These are phyloP conservation scores for Zophobas atratus DNA, from an alignment of 1,140 invertebrate species.

Conservation along the genomic window DNA sequence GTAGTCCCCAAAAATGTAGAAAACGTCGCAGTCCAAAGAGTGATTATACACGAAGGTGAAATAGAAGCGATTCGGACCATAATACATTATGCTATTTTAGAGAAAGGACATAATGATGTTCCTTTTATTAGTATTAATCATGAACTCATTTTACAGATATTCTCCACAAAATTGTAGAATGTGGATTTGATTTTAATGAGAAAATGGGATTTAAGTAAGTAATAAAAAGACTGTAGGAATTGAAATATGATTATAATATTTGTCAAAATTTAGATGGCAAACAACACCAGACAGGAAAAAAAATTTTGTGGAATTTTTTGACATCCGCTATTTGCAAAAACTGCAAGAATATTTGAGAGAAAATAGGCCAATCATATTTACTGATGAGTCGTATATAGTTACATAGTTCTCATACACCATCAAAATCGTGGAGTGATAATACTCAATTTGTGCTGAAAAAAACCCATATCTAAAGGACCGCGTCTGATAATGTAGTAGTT, in stretches of 20 bases:
- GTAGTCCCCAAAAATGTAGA: not conserved
- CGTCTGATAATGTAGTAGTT: constrained; percentile 54
- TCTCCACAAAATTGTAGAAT: not conserved
- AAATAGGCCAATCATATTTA: constrained; percentile 17
- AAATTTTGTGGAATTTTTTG: constrained; percentile 32
- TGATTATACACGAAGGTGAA: not conserved
- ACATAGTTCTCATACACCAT: constrained; percentile 12
- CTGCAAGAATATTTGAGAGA: not conserved
- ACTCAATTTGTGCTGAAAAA: constrained; percentile 50
- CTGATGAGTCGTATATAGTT: constrained; percentile 44
- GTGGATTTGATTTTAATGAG: not conserved
- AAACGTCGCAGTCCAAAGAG: not conserved
- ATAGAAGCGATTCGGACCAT: not conserved
- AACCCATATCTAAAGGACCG: constrained; percentile 58
- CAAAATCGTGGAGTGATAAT: constrained; percentile 52
- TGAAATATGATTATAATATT: not conserved
- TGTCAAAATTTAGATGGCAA: constrained; percentile 9
- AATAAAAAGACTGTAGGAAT: not conserved
- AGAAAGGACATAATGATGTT: not conserved
- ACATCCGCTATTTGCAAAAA: constrained; percentile 36
- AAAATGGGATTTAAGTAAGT: not conserved
- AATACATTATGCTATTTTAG: not conserved
- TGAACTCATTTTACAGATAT: not conserved
- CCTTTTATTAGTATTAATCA: not conserved
- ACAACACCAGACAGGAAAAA: constrained; percentile 26